Base-by-base conservation (phyloP, 2,888 invertebrate genomes). In the Philaethria dido region DNA sequence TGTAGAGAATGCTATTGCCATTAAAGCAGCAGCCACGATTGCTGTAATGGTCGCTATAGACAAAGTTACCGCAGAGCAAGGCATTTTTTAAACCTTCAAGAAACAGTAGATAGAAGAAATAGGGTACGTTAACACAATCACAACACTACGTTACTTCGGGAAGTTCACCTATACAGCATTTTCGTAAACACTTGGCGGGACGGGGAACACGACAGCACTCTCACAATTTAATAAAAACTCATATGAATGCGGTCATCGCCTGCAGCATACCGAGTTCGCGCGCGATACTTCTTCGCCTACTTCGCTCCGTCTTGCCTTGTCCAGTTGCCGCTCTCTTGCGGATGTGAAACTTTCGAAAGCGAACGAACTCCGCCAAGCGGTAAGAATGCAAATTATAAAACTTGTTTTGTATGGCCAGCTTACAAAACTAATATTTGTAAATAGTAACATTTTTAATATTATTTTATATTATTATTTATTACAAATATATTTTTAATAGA, bases 41-140 rank as follows among this genome's bases (percentile, higher is more conserved):
- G 98, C 98, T 86, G 98, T 97, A 91, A 99, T 98, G 83, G 98
- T 98, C 80, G 98, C 98, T 92, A 98, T 94, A 88, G 98, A 98
- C 88, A 98, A 94, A 87, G 98, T 98, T 85, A 98, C 97, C 83
- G 98, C 98, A 82, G 97, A 97, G 94, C 98, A 98, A 93, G 97
- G 97, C 98, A 98, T 98, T 92, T 93, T 95, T 83, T 84, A 81
- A 86, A 88, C 83, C 84, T 91, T 87, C 76, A 74, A 81, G 75
- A 81, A 80, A 85, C 81, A 82, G 80, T 83, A 78, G 82, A 75
- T 83, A 80, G 83, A 82, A 78, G 83, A 77, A 76, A 75, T 76
- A 77, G 80, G 78, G 75, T 77, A 81, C 79, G 77, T 75, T 78
- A 83, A 80, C 92, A 92, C 92, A 86, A 89, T 80, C 92, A 92